These are phyloP conservation scores for Enteromius anoplus DNA, from an alignment of 2,797 vertebrate species.

Conservation along the genomic window DNA sequence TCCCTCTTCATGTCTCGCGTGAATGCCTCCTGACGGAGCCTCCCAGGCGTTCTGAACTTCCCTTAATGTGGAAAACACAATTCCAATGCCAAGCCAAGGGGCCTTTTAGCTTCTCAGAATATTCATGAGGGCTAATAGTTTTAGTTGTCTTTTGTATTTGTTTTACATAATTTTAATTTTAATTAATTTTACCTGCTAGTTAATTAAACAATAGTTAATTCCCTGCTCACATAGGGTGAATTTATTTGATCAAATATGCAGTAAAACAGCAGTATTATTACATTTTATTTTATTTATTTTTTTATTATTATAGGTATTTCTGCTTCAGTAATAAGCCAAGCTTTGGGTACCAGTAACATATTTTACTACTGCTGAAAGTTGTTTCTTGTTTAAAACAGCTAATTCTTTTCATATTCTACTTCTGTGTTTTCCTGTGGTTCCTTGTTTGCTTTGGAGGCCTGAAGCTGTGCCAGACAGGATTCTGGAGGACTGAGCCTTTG, in stretches of 20 bases:
- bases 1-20: slow-evolving; percentile 54
- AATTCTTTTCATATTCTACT: neutral
- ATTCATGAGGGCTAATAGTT: slow-evolving; percentile 47
- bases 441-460: neutral
- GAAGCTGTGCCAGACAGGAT: slow-evolving; percentile 4
- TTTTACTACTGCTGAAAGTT: too few species aligned
- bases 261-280: neutral
- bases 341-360: neutral
- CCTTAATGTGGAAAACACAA: slow-evolving; percentile 25
- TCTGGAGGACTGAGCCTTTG: slow-evolving; percentile 22
- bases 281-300: too few species aligned
- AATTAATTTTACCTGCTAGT: too few species aligned
- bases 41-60: slow-evolving; percentile 23
- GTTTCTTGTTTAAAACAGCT: neutral
- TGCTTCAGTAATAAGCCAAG: neutral
- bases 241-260: neutral
- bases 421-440: neutral
- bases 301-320: neutral
- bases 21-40: slow-evolving; percentile 40
- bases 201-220: too few species aligned
- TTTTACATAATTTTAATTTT: too few species aligned
- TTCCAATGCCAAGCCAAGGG: slow-evolving; percentile 18
- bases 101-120: slow-evolving; percentile 33
- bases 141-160: neutral
- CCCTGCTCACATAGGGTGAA: neutral